Conservation (phyloP, 2,888 invertebrate species). For the Cistogaster globosa region DNA sequence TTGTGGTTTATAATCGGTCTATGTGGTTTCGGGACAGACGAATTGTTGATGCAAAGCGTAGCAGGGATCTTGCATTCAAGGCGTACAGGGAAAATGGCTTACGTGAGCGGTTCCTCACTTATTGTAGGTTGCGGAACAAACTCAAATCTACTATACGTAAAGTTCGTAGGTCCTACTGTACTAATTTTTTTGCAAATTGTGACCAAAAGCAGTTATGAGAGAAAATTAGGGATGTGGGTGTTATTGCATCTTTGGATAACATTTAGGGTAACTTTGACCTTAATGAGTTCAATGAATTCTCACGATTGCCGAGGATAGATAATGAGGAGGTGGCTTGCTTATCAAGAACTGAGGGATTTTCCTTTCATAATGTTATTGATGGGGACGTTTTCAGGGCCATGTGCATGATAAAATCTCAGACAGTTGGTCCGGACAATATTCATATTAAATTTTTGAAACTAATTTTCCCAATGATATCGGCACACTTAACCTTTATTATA, state of each 20-base stretch:
- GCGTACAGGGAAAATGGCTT: too few species aligned
- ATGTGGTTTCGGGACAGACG: too few species aligned
- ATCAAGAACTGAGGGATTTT: background rate
- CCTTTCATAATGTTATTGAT: background rate
- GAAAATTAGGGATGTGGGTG: background rate
- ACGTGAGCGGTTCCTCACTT: too few species aligned
- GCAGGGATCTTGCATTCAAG: too few species aligned
- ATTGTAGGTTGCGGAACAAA: too few species aligned
- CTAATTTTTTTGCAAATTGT: background rate
- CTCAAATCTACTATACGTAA: too few species aligned
- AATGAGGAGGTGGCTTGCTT: background rate
- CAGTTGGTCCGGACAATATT: background rate
- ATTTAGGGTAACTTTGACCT: background rate
- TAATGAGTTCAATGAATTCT: background rate
- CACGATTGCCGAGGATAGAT: background rate
- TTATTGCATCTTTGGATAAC: background rate
- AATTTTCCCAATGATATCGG: background rate
- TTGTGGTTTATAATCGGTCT: too few species aligned
- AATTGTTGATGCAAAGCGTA: too few species aligned
- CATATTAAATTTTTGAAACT: background rate
- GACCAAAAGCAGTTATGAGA: background rate
- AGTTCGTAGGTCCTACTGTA: too few species aligned
- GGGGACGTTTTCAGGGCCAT: background rate
- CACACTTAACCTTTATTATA: background rate
- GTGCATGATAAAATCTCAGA: background rate